Evolutionary conservation across 92 coral and sea anemone species (phyloP), one percentile per base, ranked within the genome.

Genomic region (Zoanthus sansibaricus): DNA sequence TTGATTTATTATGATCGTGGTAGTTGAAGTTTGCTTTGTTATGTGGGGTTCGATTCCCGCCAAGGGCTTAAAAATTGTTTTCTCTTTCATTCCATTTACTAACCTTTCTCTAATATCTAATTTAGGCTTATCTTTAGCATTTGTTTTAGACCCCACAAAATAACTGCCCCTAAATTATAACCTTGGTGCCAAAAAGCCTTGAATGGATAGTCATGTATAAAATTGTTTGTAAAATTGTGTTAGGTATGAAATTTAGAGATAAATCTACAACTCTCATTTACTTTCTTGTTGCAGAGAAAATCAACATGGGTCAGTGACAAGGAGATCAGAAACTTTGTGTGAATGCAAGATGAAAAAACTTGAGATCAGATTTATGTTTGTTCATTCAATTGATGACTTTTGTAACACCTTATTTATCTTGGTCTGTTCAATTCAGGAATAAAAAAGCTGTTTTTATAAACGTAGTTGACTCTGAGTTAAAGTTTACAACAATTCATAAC

Each of bases 231-330:
- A 10, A 11, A 20, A 46, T 8, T 37, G 25, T 46, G 45, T 13
- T 16, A 13, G 17, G 20, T 68, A 5, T 6, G 9, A 18, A 9
- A 37, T 0, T 16, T 37, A 37, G n/a, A 14, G 49, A 13, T 42
- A 6, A 72, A 44, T 16, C 59, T 18, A 1, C 20, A 32, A 16
- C 16, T 78, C 33, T 56, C 2, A 16, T 83, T 59, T 78, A 3
- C 16, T 83, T 67, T 51, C 54, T 33, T 78, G 16, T 76, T 76
- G 32, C 88, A 89, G 91, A 84, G 75, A 89, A 84, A 84, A 89
- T 89, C 18, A 84, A 55, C 70, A 55, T 83, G 52, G 74, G 70
- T 46, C 52, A 76, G 59, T 83, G 91, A 82, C 1, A 31, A 62
- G 71, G 66, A 42, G 25, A 70, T 45, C 37, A 64, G 14, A n/a